Conservation (phyloP, 1,140 invertebrate species). For the Eriocheir sinensis region DNA sequence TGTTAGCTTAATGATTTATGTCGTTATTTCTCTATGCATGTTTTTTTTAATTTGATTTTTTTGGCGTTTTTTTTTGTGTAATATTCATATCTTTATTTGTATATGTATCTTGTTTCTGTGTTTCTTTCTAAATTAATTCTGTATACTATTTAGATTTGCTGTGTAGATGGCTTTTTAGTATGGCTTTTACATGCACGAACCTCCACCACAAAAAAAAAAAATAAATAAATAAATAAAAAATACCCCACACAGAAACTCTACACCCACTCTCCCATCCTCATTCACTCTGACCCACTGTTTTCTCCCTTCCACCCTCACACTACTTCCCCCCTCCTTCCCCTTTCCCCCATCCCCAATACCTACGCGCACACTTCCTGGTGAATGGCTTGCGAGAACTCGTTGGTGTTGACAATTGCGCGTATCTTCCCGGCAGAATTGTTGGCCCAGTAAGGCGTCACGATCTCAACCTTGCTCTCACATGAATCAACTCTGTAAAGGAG, state of each 20-base stretch:
- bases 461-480: constrained; percentile 95
- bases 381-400: constrained; percentile 96
- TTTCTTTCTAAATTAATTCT: background rate
- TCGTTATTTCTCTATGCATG: no score
- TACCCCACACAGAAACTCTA: background rate
- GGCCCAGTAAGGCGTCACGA: constrained; percentile 96
- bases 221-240: no score
- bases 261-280: background rate
- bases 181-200: no score
- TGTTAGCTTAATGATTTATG: background rate
- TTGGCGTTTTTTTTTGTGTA: background rate
- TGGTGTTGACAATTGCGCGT: constrained; percentile 95
- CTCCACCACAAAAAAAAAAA: no score
- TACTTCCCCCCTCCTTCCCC: background rate
- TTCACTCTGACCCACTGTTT: constrained; percentile 39
- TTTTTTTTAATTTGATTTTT: no score
- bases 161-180: no score
- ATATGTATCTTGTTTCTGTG: background rate
- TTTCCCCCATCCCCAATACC: background rate
- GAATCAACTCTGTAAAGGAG: constrained; percentile 88
- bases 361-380: constrained; percentile 90
- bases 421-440: constrained; percentile 95
- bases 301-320: background rate
- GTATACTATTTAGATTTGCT: no score
- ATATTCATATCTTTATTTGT: background rate